Evolutionary conservation across 2,797 vertebrate genomes (phyloP), one percentile per base, ranked within the genome.

Genomic region (Acrossocheilus wenchowensis): DNA sequence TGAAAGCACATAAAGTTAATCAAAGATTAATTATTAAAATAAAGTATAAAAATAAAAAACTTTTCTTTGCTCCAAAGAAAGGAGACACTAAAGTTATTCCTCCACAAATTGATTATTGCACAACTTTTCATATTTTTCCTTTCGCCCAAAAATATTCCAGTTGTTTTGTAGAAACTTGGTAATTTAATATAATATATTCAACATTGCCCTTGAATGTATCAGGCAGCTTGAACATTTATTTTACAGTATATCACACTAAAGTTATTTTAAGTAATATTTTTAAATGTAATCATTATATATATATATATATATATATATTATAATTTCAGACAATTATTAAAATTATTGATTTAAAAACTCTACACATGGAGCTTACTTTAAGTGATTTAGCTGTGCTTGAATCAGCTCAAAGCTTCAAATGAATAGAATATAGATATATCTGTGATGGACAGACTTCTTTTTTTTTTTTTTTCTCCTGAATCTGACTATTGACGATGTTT

Each of bases 131-230:
- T 45, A 3, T 72, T 83, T 68, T 71, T 34, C 50, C 19, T 60
- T 39, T 30, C n/a, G 1, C 21, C 73, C 36, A 5, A 23, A 57
- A 84, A 74, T 60, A 66, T 88, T 72, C 71, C 26, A 52, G 34
- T 48, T 54, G 17, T 82, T 78, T 82, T 10, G 17, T 54, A 21
- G 17, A 64, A 84, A 81, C 43, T 72, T 26, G 14, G 36, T 62
- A 79, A 48, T 34, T 45, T 17, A 66, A n/a, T 81, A 43, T 66
- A 17, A 68, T 36, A 36, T 68, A 19, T 43, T 4, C 30, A 84
- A 45, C 21, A 75, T 54, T 64, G 3, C n/a, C 45, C 23, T 34
- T 78, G 68, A 87, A 79, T 81, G 78, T 79, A 60, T 78, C 21
- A 23, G 75, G 48, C 75, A 72, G 64, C 30, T 85, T 78, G 41